A percentile compares a stretch with the other conserved stretches of the same genome.
Evolutionary conservation across 1,140 invertebrate species (phyloP).

Genomic region (Dolichoris vasculosae): DNA sequence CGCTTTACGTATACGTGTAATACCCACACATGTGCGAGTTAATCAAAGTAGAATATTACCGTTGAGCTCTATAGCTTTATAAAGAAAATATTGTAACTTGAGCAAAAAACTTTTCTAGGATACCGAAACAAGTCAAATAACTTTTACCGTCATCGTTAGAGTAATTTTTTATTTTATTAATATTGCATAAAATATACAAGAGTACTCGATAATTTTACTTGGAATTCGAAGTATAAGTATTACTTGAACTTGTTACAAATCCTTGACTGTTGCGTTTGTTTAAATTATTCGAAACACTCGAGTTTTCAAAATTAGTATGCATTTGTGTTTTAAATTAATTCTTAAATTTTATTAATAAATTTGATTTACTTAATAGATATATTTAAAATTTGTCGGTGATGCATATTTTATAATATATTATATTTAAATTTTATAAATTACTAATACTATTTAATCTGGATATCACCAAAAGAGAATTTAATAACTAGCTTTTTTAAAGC

Average conservation of each 20-base stretch:
- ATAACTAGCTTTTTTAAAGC: not conserved
- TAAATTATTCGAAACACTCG: no score
- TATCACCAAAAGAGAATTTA: not conserved
- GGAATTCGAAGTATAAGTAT: not conserved
- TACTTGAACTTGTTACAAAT: not conserved
- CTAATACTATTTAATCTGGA: not conserved
- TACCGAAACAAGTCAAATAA: not conserved
- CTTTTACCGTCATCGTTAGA: not conserved
- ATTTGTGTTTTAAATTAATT: not conserved
- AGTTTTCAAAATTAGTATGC: not conserved
- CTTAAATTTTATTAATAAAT: not conserved
- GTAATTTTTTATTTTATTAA: not conserved
- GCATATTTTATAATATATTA: no score
- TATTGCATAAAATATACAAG: not conserved
- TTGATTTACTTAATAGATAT: not conserved
- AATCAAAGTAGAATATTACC: constrained; percentile 23
- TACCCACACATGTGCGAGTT: not conserved
- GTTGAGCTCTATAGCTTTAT: not conserved
- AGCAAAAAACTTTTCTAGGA: not conserved
- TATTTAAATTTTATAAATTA: not conserved
- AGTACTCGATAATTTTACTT: not conserved
- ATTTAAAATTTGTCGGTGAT: not conserved
- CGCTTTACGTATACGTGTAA: not conserved
- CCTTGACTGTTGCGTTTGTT: not conserved
- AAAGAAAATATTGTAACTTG: not conserved